Evolutionary conservation across 2,797 vertebrate species (phyloP).

Genomic region (Menidia menidia): DNA sequence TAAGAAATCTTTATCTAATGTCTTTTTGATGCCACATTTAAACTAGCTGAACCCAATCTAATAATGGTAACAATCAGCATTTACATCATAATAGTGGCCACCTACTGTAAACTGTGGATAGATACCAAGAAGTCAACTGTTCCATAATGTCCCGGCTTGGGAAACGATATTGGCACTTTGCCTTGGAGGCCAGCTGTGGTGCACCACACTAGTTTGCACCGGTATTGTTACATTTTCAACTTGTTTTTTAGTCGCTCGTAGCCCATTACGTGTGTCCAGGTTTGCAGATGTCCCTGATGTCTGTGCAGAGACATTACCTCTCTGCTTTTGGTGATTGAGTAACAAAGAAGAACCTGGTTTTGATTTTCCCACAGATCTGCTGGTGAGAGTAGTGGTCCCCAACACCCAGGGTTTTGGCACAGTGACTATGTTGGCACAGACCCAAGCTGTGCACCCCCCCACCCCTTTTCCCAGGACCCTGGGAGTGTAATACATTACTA

Average conservation of each 20-base stretch:
- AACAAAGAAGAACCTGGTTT: conserved; percentile 68
- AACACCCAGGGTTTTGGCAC: conserved; percentile 76
- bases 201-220: conserved; percentile 3
- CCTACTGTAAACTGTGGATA: conserved; percentile 27
- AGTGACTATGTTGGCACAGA: conserved; percentile 78
- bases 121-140: conserved; percentile 33
- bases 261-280: conserved; percentile 6
- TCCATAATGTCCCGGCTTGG: conserved; percentile 19
- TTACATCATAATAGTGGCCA: conserved; percentile 45
- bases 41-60: conserved; percentile 1
- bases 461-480: conserved; percentile 79
- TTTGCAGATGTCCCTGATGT: conserved; percentile 32
- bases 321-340: conserved; percentile 35
- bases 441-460: conserved; percentile 67
- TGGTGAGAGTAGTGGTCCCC: conserved; percentile 66
- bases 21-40: neutral
- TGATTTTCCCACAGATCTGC: conserved; percentile 78
- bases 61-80: neutral
- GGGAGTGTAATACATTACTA: conserved; percentile 80
- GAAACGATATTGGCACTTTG: conserved; percentile 35
- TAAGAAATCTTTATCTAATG: neutral
- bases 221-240: conserved; percentile 10
- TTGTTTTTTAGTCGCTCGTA: conserved; percentile 10
- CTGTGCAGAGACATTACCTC: conserved; percentile 7
- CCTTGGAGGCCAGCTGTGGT: conserved; percentile 56